Percentiles rank a stretch among this genome's conserved stretches.
Conservation (phyloP, 2,888 invertebrate genomes). For the Belgica antarctica region DNA sequence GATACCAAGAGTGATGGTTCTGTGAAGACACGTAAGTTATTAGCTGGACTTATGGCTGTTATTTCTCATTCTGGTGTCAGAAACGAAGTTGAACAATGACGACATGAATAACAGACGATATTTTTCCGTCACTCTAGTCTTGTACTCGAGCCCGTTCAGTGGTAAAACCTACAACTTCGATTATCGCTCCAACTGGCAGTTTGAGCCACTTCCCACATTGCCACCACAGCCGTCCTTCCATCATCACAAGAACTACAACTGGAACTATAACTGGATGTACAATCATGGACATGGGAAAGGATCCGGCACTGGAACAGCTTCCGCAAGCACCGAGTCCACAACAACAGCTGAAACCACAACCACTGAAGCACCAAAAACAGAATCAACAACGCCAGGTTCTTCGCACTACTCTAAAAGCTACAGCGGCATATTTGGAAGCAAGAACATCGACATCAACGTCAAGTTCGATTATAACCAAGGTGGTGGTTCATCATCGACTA, state of each 20-base stretch:
- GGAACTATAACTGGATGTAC: background rate
- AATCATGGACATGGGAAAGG: conserved; percentile 20
- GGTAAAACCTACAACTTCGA: conserved; percentile 19
- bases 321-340: background rate
- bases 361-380: background rate
- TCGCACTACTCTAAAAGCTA: too few species aligned
- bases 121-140: background rate
- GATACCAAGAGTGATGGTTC: conserved; percentile 31
- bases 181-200: background rate
- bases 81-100: background rate
- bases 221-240: background rate
- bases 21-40: conserved; percentile 26
- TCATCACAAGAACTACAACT: background rate
- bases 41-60: background rate
- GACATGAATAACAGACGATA: background rate
- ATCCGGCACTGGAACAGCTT: background rate
- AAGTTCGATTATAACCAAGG: background rate
- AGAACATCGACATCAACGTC: background rate
- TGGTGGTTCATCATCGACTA: background rate
- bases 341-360: background rate
- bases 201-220: background rate
- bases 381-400: background rate
- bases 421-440: background rate
- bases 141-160: conserved; percentile 28
- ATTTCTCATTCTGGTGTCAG: conserved; percentile 26